Base-by-base conservation (phyloP, 2,888 invertebrate genomes). In the Mythimna loreyi region DNA sequence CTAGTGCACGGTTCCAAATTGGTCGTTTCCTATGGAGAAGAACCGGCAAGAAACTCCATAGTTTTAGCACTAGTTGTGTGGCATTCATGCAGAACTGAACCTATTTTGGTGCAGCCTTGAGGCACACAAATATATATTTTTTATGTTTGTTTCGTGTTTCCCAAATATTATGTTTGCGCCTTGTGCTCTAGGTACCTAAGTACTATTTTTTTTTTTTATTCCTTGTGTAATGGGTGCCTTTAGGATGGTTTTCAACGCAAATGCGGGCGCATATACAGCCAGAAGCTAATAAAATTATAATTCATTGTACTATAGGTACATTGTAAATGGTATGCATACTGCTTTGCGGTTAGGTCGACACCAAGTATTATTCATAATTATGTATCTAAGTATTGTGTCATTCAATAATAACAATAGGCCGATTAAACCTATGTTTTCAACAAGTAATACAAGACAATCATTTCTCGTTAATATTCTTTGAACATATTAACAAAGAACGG, bases 381-480 rank as follows among this genome's bases (percentile, higher is more conserved):
- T 47, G 66, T 62, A 72, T 50, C 21, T 50, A 55, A 50, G 19
- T 58, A 79, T 59, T 75, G 68, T 79, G 47, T 75, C 50, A 60
- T 60, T 33, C 19, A 49, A 52, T 57, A 56, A 68, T 33, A 49
- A 75, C 75, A 75, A 75, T 74, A 47, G 65, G 21, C 21, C 52
- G 49, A 56, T 72, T 57, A 68, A 52, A 63, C 49, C 40, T 53
- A 67, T 69, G 71, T 66, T 82, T 75, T 70, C 67, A 75, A 60
- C 59, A 13, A 68, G 52, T 61, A 66, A 68, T 64, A 70, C 58
- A 49, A 52, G 33, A 40, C 30, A 58, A 62, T 67, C 53, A 78
- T 75, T 70, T 52, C 60, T 80, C 53, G 64, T 80, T 72, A 62
- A 72, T 72, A 82, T 80, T 71, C 65, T 59, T 36, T 60, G 70